Base-by-base conservation (phyloP, 2,888 invertebrate genomes). In the Chrysotoxum bicinctum region DNA sequence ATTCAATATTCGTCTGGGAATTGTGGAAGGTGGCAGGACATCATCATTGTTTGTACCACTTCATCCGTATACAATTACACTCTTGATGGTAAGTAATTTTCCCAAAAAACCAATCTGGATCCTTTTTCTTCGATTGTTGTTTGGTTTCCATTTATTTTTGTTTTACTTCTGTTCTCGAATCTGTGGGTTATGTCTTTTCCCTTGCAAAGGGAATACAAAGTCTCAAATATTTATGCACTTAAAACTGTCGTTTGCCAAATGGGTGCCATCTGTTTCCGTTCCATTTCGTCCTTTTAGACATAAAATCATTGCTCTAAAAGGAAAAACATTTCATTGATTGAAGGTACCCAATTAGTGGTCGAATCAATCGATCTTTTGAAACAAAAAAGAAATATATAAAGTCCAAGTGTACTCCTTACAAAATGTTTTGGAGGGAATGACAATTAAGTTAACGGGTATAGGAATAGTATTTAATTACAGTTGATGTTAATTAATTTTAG, bases 51-150 rank as follows among this genome's bases (percentile, higher is more conserved):
- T 76, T 85, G 76, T 80, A 81, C 66, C 81, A 80, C 72, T 81
- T 76, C 84, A 80, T 76, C 72, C 76, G 75, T 76, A 85, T 80
- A 85, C 80, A 85, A 85, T 85, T 85, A 80, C 84, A 50, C 43
- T 85, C 32, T 66, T 48, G 64, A 64, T 64, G 68, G 56, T 58
- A 45, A 26, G 54, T 64, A 68, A 68, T 62, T 69, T 48, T 56
- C 21, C 12, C 52, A 30, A 12, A 56, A 76, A 81, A 81, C 69
- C 85, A 85, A 73, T 85, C 54, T 81, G 56, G 68, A 73, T 76
- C 23, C 72, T 81, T 69, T 80, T 64, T 62, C 54, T 45, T 50
- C 68, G 30, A 30, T 56, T 66, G 64, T 52, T 72, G 40, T 76
- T 76, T 45, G 52, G 52, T 64, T 64, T 60, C 48, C 12, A 64